These are phyloP conservation scores for Plectropomus leopardus DNA, from an alignment of 2,113 vertebrate genomes.

Conservation along the genomic window DNA sequence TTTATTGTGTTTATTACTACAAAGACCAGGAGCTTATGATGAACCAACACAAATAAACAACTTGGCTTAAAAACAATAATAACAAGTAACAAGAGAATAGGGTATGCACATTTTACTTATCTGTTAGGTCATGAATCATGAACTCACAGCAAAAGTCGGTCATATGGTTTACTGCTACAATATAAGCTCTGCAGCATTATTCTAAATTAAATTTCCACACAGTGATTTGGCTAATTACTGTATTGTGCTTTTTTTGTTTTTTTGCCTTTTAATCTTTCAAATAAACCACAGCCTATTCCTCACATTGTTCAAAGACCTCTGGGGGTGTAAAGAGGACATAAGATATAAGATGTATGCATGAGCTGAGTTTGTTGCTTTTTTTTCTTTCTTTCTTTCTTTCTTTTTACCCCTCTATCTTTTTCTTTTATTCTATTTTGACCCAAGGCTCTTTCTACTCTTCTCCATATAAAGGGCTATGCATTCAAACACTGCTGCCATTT, in stretches of 20 bases:
- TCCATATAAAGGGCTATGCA: conserved; percentile 29
- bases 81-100: too few relatives aligned
- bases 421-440: conserved; percentile 27
- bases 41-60: too few relatives aligned
- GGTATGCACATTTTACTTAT: too few relatives aligned
- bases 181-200: background rate
- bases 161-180: background rate
- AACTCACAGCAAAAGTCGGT: background rate
- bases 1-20: too few relatives aligned
- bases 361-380: conserved; percentile 4
- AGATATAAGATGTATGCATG: conserved; percentile 14
- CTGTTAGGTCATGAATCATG: conserved; percentile 22
- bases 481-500: conserved; percentile 36
- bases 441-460: conserved; percentile 15
- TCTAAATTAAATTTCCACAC: conserved; percentile 9
- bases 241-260: background rate
- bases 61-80: too few relatives aligned
- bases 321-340: conserved; percentile 17
- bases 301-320: conserved; percentile 12
- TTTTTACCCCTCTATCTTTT: conserved; percentile 20
- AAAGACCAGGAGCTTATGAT: too few relatives aligned
- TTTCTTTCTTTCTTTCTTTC: background rate
- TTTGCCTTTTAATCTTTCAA: conserved; percentile 21
- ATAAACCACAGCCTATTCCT: conserved; percentile 1
- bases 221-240: conserved; percentile 39